These are phyloP conservation scores for Hypena proboscidalis DNA, from an alignment of 2,888 invertebrate genomes.

Conservation along the genomic window DNA sequence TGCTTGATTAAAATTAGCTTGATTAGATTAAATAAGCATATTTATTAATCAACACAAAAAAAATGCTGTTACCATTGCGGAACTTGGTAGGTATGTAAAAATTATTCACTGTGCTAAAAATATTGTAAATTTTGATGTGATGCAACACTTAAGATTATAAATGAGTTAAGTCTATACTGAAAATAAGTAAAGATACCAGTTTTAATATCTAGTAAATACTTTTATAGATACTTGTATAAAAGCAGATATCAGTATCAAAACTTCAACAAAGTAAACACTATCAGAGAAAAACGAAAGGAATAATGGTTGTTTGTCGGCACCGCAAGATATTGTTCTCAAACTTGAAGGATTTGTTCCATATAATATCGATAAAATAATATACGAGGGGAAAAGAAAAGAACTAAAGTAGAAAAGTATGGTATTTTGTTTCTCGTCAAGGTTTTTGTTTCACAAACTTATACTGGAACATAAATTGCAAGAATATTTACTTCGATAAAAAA, in stretches of 20 bases:
- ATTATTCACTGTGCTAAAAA: too few species aligned
- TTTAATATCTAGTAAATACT: not conserved
- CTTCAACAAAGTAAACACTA: conserved; percentile 62
- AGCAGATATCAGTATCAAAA: conserved; percentile 7
- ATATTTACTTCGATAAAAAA: too few species aligned
- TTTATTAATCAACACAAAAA: too few species aligned
- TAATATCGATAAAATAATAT: conserved; percentile 50
- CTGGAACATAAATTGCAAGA: too few species aligned
- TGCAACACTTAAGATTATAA: too few species aligned
- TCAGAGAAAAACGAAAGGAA: conserved; percentile 45
- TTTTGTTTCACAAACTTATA: conserved; percentile 1
- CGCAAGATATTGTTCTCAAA: conserved; percentile 57
- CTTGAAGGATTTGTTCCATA: conserved; percentile 53
- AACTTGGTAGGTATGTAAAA: too few species aligned
- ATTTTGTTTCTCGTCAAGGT: not conserved
- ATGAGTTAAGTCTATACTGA: too few species aligned
- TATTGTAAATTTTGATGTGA: too few species aligned
- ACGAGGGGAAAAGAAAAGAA: conserved; percentile 7
- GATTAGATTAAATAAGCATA: too few species aligned
- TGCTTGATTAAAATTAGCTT: too few species aligned
- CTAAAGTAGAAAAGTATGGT: conserved; percentile 5
- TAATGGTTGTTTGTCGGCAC: conserved; percentile 66
- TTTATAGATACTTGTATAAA: not conserved
- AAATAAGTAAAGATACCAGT: too few species aligned
- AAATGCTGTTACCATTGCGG: too few species aligned